A percentile compares a stretch with the other conserved stretches of the same genome.
phyloP scores from a whole-genome alignment of 2,888 invertebrate genomes.

The Ferdinandea cuprea region DNA sequence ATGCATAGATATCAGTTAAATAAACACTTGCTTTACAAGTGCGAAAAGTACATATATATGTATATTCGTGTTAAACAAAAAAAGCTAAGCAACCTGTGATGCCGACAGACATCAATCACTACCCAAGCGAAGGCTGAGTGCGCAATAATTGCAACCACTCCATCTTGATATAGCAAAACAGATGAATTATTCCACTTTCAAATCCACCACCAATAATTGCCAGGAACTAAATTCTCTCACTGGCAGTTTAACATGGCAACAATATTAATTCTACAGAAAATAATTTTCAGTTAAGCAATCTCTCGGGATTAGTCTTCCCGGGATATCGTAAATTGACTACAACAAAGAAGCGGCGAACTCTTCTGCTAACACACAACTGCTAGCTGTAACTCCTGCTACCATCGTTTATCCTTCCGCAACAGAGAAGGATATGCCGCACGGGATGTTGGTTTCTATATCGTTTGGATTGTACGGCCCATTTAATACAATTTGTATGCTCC shows the following conservation, averaged over 20 bases:
- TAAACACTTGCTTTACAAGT: too few relatives aligned
- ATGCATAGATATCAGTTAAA: too few relatives aligned
- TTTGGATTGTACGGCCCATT: conserved; percentile 58
- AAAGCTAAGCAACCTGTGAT: too few relatives aligned
- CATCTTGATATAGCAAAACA: background rate
- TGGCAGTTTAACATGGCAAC: conserved; percentile 31
- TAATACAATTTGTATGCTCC: conserved; percentile 66
- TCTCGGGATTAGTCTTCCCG: conserved; percentile 5
- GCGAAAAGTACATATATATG: too few relatives aligned
- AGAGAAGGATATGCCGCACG: conserved; percentile 33
- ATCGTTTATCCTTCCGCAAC: conserved; percentile 1
- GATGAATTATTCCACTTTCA: background rate
- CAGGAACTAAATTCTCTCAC: conserved; percentile 27
- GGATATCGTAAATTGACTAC: conserved; percentile 27
- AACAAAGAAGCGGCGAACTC: conserved; percentile 16
- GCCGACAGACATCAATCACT: too few relatives aligned
- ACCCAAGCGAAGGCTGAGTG: too few relatives aligned
- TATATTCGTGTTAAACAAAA: too few relatives aligned
- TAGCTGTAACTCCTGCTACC: background rate
- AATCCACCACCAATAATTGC: conserved; percentile 18
- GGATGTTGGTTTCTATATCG: conserved; percentile 32
- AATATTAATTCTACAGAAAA: conserved; percentile 16
- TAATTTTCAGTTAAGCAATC: background rate
- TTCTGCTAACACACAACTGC: background rate
- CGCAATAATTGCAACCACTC: too few relatives aligned